Base-by-base conservation (phyloP, 2,797 vertebrate genomes). In the Perodicticus potto region DNA sequence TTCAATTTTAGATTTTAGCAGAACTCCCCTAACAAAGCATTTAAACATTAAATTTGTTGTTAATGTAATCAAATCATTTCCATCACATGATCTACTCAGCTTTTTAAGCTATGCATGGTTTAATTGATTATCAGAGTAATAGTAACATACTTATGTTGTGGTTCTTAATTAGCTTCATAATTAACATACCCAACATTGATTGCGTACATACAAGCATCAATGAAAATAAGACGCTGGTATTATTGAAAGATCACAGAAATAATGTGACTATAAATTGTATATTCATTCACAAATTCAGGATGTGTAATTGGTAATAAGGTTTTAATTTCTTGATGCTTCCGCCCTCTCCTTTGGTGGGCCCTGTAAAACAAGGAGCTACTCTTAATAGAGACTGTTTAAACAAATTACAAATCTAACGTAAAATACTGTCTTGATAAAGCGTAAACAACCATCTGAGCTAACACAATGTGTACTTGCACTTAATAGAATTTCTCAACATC, bases 21-120 rank as follows among this genome's bases (percentile, higher is more conserved):
- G 55, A 74, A 81, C 7, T 80, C 13, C 17, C 16, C 0, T 93
- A 86, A 97, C 55, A 94, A 95, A 94, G 17, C 70, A 88, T 89
- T 93, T 96, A 89, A 94, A 94, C 93, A 80, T 81, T 93, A 81
- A 95, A 53, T 82, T 88, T 72, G 5, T 93, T 92, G n/a, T 45
- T 93, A 72, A 72, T 88, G 57, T 20, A 67, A 84, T 65, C 19
- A 95, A 70, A 45, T 87, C 13, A 53, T 95, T 94, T 96, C 89
- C 3, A 14, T 97, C 22, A 29, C 16, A 9, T 72, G 29, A 72
- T 86, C 37, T 82, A 23, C 40, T 78, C 22, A 88, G 19, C 77
- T n/a, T 96, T 94, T 94, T 94, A 73, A 92, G 87, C 72, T 94
- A 91, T 40, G 67, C 0, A 22, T 74, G 12, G 19, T 95, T 96